These are phyloP conservation scores for Oscheius myriophilus DNA, from an alignment of 2,888 invertebrate species.

Conservation along the genomic window DNA sequence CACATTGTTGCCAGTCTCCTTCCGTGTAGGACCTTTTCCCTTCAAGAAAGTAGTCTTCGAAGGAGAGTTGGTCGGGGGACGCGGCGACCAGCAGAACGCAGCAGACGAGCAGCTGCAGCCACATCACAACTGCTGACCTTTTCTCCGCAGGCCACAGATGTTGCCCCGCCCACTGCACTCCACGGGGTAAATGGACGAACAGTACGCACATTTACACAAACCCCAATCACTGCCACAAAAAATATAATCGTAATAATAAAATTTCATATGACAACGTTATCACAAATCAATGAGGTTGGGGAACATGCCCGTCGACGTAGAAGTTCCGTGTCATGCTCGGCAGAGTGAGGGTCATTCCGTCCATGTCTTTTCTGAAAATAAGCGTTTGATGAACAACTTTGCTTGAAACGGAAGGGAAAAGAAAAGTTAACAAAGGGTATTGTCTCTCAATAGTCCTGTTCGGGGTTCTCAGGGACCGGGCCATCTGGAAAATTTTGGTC, in stretches of 20 bases:
- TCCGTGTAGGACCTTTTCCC: constrained; percentile 64
- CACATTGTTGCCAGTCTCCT: constrained; percentile 77
- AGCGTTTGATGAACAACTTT: no score
- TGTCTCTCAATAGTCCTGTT: no score
- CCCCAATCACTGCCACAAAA: not conserved
- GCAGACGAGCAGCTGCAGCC: constrained; percentile 22
- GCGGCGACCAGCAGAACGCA: not conserved
- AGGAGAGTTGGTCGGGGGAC: constrained; percentile 37
- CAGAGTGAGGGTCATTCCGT: constrained; percentile 84
- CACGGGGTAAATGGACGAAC: not conserved
- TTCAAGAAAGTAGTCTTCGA: constrained; percentile 50
- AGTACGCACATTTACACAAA: not conserved
- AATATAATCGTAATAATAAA: not conserved
- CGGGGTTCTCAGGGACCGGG: no score
- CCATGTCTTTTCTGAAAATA: constrained; percentile 78
- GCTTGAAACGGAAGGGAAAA: constrained; percentile 1
- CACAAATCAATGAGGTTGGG: constrained; percentile 83
- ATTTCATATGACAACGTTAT: not conserved
- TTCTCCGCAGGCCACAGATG: constrained; percentile 16
- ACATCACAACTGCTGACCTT: constrained; percentile 33
- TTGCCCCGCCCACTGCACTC: not conserved
- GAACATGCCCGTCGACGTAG: constrained; percentile 96
- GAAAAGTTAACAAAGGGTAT: no score
- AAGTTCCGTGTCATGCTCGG: constrained; percentile 92
- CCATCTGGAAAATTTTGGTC: no score